A percentile compares a stretch with the other conserved stretches of the same genome.
Conservation (phyloP, 2,888 invertebrate species). For the Synergus laeviventris region DNA sequence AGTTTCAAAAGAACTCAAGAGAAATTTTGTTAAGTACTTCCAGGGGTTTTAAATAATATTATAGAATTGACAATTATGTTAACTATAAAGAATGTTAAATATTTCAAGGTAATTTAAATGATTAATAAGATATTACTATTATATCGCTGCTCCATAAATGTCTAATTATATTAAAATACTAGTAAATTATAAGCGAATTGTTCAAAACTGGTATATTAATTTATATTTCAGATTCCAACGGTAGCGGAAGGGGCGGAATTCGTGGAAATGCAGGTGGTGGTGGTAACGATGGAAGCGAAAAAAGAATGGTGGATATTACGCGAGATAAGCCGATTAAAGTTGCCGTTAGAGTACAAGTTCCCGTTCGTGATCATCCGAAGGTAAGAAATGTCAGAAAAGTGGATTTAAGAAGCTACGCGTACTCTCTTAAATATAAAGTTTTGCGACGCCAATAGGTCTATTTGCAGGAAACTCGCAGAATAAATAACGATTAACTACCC, state of each 20-base stretch:
- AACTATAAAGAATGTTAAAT: too few species aligned
- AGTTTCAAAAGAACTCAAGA: too few species aligned
- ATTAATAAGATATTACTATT: too few species aligned
- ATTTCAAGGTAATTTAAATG: too few species aligned
- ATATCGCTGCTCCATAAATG: too few species aligned
- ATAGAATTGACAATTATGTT: too few species aligned
- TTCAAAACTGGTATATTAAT: constrained; percentile 3
- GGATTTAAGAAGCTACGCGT: background rate
- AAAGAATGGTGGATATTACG: constrained; percentile 90
- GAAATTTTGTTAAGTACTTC: too few species aligned
- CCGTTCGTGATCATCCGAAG: constrained; percentile 92
- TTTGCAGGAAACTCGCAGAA: background rate
- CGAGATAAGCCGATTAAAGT: constrained; percentile 92
- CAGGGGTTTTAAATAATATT: too few species aligned
- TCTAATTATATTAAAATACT: too few species aligned
- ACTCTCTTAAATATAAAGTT: constrained; percentile 8
- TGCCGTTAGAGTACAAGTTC: constrained; percentile 90
- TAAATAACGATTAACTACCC: constrained; percentile 9
- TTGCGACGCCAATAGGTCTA: background rate
- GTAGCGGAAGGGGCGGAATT: constrained; percentile 58
- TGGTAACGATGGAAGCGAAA: constrained; percentile 75
- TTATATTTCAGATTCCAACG: constrained; percentile 64
- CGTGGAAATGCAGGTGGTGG: constrained; percentile 62
- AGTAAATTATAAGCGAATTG: too few species aligned
- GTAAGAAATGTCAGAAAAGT: constrained; percentile 75